These are phyloP conservation scores for Trichomalopsis sarcophagae DNA, from an alignment of 1,140 invertebrate species.

Conservation along the genomic window DNA sequence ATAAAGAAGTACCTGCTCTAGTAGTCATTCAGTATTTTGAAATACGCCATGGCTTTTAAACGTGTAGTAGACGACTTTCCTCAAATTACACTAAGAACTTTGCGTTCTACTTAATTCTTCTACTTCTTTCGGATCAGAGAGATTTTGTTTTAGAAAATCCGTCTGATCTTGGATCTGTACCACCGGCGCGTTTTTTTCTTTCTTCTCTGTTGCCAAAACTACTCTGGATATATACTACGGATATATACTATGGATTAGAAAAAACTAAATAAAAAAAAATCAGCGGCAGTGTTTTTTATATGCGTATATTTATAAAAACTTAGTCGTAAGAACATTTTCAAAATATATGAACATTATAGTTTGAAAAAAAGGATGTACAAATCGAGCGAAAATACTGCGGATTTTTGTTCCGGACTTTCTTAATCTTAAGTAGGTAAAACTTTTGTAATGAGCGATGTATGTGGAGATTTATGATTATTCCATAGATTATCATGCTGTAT, in stretches of 20 bases:
- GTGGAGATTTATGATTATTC: slow-evolving; percentile 3
- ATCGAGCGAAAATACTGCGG: slow-evolving; percentile 19
- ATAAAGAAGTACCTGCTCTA: slow-evolving; percentile 45
- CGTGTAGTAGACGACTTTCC: slow-evolving; percentile 2
- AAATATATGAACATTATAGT: slow-evolving; percentile 15
- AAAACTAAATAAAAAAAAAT: background rate
- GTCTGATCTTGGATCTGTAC: slow-evolving; percentile 14
- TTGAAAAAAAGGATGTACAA: slow-evolving; percentile 39
- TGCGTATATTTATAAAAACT: slow-evolving; percentile 34
- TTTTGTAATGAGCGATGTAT: background rate
- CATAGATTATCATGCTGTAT: background rate
- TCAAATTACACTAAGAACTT: background rate
- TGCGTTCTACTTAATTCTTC: background rate
- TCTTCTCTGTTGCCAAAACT: background rate
- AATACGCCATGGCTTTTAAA: slow-evolving; percentile 36
- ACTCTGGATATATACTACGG: too few species aligned
- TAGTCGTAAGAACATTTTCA: slow-evolving; percentile 28
- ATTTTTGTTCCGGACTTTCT: slow-evolving; percentile 30
- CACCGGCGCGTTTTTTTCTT: background rate
- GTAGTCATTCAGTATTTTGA: slow-evolving; percentile 44
- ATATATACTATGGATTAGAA: background rate
- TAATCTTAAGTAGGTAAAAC: slow-evolving; percentile 31
- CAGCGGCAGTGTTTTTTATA: slow-evolving; percentile 13
- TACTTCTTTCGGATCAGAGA: background rate
- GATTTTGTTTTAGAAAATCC: slow-evolving; percentile 39